Evolutionary conservation across 2,888 invertebrate genomes (phyloP).

Genomic region (Noctua fimbriata): DNA sequence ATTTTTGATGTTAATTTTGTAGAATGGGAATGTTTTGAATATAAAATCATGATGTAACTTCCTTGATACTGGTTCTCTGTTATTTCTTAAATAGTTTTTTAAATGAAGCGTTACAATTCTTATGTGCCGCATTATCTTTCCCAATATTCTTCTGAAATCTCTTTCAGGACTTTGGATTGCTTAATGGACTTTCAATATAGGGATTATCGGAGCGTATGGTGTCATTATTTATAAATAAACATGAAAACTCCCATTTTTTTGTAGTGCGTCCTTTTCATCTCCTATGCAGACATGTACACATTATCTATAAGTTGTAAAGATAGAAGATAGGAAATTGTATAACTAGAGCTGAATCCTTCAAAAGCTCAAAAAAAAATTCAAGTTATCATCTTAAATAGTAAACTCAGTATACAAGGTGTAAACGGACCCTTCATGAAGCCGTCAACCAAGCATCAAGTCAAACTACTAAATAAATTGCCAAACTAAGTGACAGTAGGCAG

Average conservation of each 20-base stretch:
- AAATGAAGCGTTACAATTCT: background rate
- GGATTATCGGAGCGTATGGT: background rate
- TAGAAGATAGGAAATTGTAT: background rate
- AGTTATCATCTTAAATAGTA: background rate
- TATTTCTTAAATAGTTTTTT: background rate
- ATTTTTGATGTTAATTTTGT: constrained; percentile 15
- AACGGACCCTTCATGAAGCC: no score
- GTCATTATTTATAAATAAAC: background rate
- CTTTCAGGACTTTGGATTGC: background rate
- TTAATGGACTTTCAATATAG: background rate
- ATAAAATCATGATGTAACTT: constrained; percentile 10
- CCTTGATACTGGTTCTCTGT: background rate
- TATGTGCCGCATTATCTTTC: background rate
- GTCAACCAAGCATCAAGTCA: no score
- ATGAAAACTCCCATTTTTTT: background rate
- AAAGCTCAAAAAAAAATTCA: background rate
- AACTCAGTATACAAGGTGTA: no score
- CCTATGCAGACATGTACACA: background rate
- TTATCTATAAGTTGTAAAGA: background rate
- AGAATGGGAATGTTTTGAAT: background rate
- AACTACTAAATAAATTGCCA: no score
- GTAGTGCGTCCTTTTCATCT: background rate
- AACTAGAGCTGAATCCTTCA: background rate
- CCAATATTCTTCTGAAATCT: background rate
- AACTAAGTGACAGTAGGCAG: no score